phyloP scores from a whole-genome alignment of 1,140 invertebrate species.

The Himalopsyche phryganea region DNA sequence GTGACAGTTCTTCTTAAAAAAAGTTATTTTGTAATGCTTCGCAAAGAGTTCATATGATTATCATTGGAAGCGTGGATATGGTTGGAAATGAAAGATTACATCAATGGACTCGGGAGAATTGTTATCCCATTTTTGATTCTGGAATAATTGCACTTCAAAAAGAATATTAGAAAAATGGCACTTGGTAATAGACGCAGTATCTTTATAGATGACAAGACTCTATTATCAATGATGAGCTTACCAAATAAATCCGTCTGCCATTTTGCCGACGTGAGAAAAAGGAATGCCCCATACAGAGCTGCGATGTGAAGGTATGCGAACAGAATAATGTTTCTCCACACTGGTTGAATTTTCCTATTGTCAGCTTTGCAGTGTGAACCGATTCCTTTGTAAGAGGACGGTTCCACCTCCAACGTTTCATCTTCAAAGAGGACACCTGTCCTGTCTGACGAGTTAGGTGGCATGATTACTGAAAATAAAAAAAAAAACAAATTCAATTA shows the following conservation, averaged over 20 bases:
- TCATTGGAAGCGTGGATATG: no score
- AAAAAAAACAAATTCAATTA: background rate
- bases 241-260: conserved; percentile 64
- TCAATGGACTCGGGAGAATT: no score
- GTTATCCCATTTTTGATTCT: no score
- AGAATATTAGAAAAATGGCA: no score
- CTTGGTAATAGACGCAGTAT: no score
- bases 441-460: conserved; percentile 57
- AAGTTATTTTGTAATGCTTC: no score
- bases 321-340: conserved; percentile 83
- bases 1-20: no score
- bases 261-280: conserved; percentile 68
- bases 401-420: conserved; percentile 55
- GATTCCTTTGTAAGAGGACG: conserved; percentile 44
- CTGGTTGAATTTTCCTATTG: conserved; percentile 56
- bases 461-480: conserved; percentile 44
- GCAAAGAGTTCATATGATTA: no score
- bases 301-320: conserved; percentile 74
- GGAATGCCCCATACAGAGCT: conserved; percentile 74
- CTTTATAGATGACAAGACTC: no score
- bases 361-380: conserved; percentile 36
- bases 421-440: conserved; percentile 64
- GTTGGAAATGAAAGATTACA: no score
- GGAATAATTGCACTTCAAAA: no score
- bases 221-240: no score